Evolutionary conservation across 1,140 invertebrate species (phyloP).

Genomic region (Trichomalopsis sarcophagae): DNA sequence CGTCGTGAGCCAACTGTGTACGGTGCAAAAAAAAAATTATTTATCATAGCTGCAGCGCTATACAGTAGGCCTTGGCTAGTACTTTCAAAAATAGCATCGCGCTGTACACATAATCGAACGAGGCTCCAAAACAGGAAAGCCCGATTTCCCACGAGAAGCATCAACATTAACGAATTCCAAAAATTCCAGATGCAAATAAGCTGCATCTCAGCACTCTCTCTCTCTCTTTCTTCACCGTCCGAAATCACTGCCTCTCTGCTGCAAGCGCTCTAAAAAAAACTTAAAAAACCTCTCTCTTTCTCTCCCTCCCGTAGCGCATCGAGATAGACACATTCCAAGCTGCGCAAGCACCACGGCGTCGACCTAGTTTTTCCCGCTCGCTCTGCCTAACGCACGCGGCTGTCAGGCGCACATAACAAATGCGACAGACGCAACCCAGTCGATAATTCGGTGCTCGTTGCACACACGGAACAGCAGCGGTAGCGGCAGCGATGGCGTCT

Average conservation of each 20-base stretch:
- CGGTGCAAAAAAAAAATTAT: too few species aligned
- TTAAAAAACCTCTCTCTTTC: neutral
- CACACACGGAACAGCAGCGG: conserved; percentile 13
- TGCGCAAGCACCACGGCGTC: neutral
- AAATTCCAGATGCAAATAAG: neutral
- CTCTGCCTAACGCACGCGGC: neutral
- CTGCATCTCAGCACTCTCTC: too few species aligned
- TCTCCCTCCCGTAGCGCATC: neutral
- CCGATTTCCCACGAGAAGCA: neutral
- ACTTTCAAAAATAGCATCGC: neutral
- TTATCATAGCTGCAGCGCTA: too few species aligned
- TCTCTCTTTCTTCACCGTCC: too few species aligned
- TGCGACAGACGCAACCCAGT: conserved; percentile 13
- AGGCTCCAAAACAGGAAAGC: too few species aligned
- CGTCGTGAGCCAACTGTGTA: too few species aligned
- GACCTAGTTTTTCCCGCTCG: conserved; percentile 39
- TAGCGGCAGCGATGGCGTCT: neutral
- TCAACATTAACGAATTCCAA: neutral
- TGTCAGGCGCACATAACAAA: conserved; percentile 28
- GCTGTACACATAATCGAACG: neutral
- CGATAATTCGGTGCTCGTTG: conserved; percentile 44
- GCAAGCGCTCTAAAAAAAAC: too few species aligned
- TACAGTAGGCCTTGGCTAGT: too few species aligned
- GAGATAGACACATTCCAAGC: neutral
- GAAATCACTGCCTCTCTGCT: too few species aligned